Evolutionary conservation across 1,140 invertebrate species (phyloP).

Genomic region (Papilio polyxenes): DNA sequence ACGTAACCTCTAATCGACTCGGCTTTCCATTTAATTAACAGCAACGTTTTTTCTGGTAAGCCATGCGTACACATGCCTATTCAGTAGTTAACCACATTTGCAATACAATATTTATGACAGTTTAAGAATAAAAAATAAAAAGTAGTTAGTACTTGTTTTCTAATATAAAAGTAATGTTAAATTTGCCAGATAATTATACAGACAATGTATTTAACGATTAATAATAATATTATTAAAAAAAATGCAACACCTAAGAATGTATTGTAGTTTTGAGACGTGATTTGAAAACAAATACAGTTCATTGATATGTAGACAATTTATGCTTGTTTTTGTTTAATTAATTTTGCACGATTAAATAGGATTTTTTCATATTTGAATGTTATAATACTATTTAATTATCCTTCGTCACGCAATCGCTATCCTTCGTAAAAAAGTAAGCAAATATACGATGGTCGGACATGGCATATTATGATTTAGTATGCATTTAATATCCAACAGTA

Average conservation of each 20-base stretch:
- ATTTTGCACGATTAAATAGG: not conserved
- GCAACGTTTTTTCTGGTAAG: slow-evolving; percentile 32
- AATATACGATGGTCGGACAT: no score
- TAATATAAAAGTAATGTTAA: no score
- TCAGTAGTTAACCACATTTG: not conserved
- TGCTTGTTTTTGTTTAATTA: not conserved
- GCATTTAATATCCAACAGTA: no score
- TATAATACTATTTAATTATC: no score
- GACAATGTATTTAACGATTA: not conserved
- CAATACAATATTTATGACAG: slow-evolving; percentile 29
- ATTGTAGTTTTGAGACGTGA: not conserved
- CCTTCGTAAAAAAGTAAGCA: no score
- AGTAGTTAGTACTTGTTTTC: no score
- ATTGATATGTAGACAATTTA: not conserved
- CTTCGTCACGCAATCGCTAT: no score
- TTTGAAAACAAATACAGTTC: slow-evolving; percentile 9
- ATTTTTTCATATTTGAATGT: no score
- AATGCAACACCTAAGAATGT: not conserved
- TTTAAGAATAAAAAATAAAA: not conserved
- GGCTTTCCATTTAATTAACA: slow-evolving; percentile 42
- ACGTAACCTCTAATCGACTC: slow-evolving; percentile 40
- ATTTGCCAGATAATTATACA: not conserved
- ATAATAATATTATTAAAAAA: not conserved
- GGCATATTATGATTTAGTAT: no score
- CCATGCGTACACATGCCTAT: slow-evolving; percentile 43